These are phyloP conservation scores for Calonectris borealis DNA, from an alignment of 2,113 vertebrate species.

Conservation along the genomic window DNA sequence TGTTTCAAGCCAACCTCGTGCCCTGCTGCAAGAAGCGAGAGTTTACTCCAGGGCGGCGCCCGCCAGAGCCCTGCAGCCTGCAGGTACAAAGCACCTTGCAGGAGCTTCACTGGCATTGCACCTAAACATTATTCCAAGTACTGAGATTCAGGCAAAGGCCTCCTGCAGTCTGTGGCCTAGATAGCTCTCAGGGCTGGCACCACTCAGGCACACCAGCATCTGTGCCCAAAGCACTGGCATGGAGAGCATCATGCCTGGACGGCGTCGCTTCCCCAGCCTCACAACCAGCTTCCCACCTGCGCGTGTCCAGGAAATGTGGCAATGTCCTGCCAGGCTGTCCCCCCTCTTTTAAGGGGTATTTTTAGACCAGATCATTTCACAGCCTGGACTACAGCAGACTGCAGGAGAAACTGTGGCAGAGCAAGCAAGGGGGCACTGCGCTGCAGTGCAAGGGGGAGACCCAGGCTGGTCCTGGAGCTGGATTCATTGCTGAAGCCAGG, in stretches of 20 bases:
- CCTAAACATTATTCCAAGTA: neutral
- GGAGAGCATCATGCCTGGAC: neutral
- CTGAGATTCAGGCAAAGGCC: neutral
- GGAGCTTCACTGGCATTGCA: fast-evolving
- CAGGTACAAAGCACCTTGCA: neutral
- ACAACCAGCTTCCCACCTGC: neutral
- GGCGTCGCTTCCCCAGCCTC: neutral
- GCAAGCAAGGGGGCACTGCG: neutral
- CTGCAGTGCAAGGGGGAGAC: neutral
- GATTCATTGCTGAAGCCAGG: neutral
- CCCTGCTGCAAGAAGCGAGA: neutral
- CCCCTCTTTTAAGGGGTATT: neutral
- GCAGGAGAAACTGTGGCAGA: neutral
- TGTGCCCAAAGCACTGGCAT: neutral
- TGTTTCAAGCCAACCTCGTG: neutral
- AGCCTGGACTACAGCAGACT: neutral
- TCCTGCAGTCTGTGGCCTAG: neutral
- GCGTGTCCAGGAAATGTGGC: neutral
- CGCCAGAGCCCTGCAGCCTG: neutral
- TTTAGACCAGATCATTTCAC: neutral
- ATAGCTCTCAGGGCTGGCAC: neutral
- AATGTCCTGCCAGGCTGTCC: neutral
- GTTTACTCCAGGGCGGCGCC: neutral
- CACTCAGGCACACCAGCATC: neutral
- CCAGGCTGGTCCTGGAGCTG: neutral